Conservation (phyloP, 2,113 vertebrate species). For the Carassius auratus region DNA sequence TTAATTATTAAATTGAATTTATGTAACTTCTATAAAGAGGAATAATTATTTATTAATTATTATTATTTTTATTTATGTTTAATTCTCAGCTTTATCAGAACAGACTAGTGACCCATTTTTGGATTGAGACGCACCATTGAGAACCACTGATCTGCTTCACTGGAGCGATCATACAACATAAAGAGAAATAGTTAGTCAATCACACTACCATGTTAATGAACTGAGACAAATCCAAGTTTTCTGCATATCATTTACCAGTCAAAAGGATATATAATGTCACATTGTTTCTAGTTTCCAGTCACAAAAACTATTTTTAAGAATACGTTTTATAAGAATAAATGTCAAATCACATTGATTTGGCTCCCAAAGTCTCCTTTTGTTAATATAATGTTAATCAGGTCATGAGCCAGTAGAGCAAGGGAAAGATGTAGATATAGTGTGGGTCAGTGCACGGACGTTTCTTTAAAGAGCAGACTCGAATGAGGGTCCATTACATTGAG, state of each 20-base stretch:
- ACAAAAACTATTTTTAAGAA: neutral
- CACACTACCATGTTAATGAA: neutral
- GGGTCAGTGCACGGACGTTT: conserved; percentile 25
- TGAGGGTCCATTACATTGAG: conserved; percentile 40
- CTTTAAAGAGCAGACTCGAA: conserved; percentile 18
- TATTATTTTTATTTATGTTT: neutral
- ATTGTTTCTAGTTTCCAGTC: neutral
- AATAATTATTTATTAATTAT: neutral
- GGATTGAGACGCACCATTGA: neutral
- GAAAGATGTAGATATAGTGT: conserved; percentile 31
- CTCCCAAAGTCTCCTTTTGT: neutral
- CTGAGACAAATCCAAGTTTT: conserved; percentile 20
- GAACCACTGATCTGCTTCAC: neutral
- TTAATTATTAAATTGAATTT: too few species aligned
- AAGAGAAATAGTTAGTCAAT: neutral
- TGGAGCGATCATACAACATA: neutral
- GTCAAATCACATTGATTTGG: neutral
- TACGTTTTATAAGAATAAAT: neutral
- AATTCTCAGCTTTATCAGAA: neutral
- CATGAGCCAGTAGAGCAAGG: conserved; percentile 24
- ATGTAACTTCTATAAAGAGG: too few species aligned
- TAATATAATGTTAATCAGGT: neutral
- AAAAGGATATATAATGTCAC: neutral
- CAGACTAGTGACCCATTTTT: neutral
- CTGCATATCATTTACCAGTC: neutral